phyloP scores from a whole-genome alignment of 1,140 invertebrate species.

The Melitaea cinxia region DNA sequence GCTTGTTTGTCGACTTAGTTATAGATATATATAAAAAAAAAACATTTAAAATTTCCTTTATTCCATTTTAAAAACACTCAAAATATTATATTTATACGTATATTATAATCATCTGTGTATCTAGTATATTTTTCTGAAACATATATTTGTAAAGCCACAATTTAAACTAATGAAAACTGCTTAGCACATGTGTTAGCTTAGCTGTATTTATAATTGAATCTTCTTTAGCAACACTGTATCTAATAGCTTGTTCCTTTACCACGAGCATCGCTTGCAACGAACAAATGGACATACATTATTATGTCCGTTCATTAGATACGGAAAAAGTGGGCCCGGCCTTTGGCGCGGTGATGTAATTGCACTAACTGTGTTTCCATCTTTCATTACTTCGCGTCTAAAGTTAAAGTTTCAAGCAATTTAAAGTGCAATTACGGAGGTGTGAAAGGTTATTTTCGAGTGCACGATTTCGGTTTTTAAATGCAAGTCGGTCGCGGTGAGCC shows the following conservation, averaged over 20 bases:
- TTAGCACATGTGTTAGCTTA: too few species aligned
- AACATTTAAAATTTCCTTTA: too few species aligned
- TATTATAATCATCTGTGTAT: too few species aligned
- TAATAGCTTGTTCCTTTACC: background rate
- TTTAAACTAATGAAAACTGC: too few species aligned
- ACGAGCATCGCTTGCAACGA: conserved; percentile 4
- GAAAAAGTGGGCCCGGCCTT: conserved; percentile 34
- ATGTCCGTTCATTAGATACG: conserved; percentile 36
- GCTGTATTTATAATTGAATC: background rate
- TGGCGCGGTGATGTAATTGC: conserved; percentile 36
- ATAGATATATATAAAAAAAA: too few species aligned
- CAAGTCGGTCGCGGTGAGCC: conserved; percentile 9
- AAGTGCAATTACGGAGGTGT: conserved; percentile 1
- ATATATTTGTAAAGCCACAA: too few species aligned
- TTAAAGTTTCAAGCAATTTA: background rate
- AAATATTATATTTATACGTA: too few species aligned
- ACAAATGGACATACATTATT: conserved; percentile 37
- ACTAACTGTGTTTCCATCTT: conserved; percentile 33
- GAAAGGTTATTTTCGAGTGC: background rate
- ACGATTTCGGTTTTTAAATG: conserved; percentile 3
- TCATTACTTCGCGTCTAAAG: conserved; percentile 18
- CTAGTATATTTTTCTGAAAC: too few species aligned
- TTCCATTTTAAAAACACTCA: too few species aligned
- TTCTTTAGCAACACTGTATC: background rate
- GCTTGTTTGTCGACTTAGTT: too few species aligned